Percentiles rank a stretch among this genome's conserved stretches.
phyloP scores from a whole-genome alignment of 2,113 vertebrate species.

The Eolophus roseicapilla region DNA sequence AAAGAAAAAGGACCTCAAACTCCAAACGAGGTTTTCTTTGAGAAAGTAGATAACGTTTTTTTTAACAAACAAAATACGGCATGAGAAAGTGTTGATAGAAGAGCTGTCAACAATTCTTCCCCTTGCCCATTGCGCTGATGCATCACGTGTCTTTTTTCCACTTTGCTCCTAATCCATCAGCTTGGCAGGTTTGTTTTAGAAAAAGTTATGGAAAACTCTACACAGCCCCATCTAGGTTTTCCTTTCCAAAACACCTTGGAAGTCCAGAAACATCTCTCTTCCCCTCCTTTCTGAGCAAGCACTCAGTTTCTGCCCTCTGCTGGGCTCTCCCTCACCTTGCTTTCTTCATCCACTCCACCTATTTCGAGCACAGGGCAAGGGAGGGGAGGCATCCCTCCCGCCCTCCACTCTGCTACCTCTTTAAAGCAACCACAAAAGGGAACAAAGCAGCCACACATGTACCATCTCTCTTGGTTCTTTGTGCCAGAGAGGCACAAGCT shows the following conservation, averaged over 20 bases:
- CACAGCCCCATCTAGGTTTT: neutral
- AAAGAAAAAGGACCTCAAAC: neutral
- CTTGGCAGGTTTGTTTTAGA: neutral
- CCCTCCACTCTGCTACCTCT: neutral
- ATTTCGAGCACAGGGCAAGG: neutral
- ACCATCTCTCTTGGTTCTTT: neutral
- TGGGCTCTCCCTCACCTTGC: neutral
- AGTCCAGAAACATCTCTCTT: neutral
- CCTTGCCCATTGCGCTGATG: neutral
- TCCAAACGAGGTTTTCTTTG: neutral
- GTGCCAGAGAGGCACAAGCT: neutral
- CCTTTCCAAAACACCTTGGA: neutral
- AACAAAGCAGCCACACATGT: neutral
- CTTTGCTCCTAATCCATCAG: neutral
- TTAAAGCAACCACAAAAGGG: neutral
- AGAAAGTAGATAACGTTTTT: neutral
- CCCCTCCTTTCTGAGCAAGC: neutral
- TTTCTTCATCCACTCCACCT: neutral
- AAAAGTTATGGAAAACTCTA: neutral
- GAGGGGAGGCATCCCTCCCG: neutral
- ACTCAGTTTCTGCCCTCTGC: neutral
- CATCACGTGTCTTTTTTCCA: accelerated
- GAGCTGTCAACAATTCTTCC: neutral
- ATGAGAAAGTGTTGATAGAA: neutral
- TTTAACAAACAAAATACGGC: neutral